Evolutionary conservation across 2,113 vertebrate species (phyloP).

Genomic region (Zosterops pallidus): DNA sequence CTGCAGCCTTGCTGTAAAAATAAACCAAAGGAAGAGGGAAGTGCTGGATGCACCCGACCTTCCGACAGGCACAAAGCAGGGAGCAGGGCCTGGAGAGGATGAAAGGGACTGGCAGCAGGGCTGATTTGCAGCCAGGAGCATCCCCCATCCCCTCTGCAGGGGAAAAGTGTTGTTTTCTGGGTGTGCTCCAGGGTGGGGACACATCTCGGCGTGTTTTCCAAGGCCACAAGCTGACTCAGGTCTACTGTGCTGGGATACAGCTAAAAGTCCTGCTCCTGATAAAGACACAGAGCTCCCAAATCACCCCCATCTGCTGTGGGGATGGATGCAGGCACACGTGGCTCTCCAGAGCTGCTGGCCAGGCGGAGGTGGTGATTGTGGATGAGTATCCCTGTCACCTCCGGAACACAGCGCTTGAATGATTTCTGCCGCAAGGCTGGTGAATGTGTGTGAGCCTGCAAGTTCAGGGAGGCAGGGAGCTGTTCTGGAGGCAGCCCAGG

Average conservation of each 20-base stretch:
- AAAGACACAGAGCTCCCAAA: not conserved
- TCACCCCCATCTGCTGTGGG: rapidly evolving
- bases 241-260: rapidly evolving
- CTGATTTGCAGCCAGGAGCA: not conserved
- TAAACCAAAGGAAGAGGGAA: not conserved
- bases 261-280: not conserved
- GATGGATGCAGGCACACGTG: not conserved
- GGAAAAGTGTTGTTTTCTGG: rapidly evolving
- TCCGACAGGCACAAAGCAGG: rapidly evolving
- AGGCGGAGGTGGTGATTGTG: not conserved
- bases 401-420: not conserved
- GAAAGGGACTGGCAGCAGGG: not conserved
- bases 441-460: not conserved
- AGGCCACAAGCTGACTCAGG: not conserved
- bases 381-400: not conserved
- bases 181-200: not conserved
- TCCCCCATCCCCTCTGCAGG: not conserved
- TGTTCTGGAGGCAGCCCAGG: not conserved
- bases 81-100: not conserved
- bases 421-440: not conserved
- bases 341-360: not conserved
- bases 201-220: rapidly evolving
- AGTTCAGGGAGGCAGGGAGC: not conserved
- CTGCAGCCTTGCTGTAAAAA: not conserved
- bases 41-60: not conserved